These are phyloP conservation scores for Tursiops truncatus DNA, from an alignment of 2,113 vertebrate genomes.

Conservation along the genomic window DNA sequence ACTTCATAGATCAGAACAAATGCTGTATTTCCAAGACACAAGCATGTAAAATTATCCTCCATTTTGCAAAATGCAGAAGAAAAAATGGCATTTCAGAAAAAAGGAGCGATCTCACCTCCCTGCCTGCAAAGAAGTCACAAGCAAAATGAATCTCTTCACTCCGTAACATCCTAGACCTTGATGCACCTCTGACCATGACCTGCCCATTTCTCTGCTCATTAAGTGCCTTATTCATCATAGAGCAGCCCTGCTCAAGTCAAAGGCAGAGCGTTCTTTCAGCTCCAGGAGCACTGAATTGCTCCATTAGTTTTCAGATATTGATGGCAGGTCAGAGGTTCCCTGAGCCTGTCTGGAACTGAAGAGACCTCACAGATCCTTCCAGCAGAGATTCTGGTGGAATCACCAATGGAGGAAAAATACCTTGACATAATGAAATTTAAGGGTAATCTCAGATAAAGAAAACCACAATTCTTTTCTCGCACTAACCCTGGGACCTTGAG, in stretches of 20 bases:
- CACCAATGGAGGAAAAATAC: slow-evolving; percentile 31
- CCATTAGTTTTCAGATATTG: slow-evolving; percentile 40
- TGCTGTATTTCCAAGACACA: not conserved
- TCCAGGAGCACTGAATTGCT: not conserved
- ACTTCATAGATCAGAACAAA: not conserved
- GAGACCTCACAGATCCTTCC: slow-evolving; percentile 20
- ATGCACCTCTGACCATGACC: not conserved
- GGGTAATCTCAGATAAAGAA: not conserved
- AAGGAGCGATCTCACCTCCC: not conserved
- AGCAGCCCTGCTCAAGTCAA: not conserved
- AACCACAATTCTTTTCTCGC: not conserved
- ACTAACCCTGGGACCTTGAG: not conserved
- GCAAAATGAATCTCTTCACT: not conserved
- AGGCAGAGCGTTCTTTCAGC: not conserved
- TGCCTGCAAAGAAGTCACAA: not conserved
- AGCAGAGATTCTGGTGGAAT: not conserved
- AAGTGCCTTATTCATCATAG: not conserved
- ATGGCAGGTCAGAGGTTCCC: slow-evolving; percentile 44
- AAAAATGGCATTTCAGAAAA: slow-evolving; percentile 12
- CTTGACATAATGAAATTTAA: not conserved
- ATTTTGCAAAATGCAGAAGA: not conserved
- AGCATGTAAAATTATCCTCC: not conserved
- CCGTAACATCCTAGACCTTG: not conserved
- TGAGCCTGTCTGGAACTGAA: slow-evolving; percentile 10
- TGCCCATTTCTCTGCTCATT: not conserved